Percentiles rank a stretch among this genome's conserved stretches.
Conservation (phyloP, 2,113 vertebrate genomes). For the Abramis brama region DNA sequence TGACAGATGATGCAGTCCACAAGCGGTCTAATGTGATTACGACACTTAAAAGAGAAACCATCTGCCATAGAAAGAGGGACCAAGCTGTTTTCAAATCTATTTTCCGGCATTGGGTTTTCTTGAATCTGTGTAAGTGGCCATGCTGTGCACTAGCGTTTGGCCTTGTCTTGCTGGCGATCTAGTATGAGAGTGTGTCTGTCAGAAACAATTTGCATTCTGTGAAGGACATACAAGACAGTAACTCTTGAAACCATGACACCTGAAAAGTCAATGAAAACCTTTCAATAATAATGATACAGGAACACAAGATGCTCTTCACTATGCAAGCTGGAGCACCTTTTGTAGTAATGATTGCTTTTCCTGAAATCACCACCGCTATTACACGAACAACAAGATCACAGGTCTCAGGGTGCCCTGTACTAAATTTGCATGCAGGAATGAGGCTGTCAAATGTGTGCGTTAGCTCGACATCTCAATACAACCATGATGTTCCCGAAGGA, state of each 20-base stretch:
- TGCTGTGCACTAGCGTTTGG: slow-evolving; percentile 13
- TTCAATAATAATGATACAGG: slow-evolving; percentile 43
- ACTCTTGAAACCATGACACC: slow-evolving; percentile 9
- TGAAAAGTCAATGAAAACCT: slow-evolving; percentile 41
- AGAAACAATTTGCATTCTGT: slow-evolving; percentile 33
- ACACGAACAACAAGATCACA: slow-evolving; percentile 31
- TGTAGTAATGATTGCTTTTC: slow-evolving; percentile 36
- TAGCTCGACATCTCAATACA: not conserved
- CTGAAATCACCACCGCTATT: slow-evolving; percentile 31
- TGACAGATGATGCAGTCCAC: slow-evolving; percentile 27
- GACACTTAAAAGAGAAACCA: slow-evolving; percentile 58
- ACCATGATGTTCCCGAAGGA: slow-evolving; percentile 8
- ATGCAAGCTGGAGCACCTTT: slow-evolving; percentile 14
- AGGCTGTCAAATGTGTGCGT: slow-evolving; percentile 7
- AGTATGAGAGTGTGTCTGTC: slow-evolving; percentile 24
- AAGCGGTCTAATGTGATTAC: slow-evolving; percentile 47
- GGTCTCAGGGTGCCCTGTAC: slow-evolving; percentile 1
- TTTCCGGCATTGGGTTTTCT: slow-evolving; percentile 25
- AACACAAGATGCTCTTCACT: not conserved
- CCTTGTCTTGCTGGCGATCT: not conserved
- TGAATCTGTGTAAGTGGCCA: not conserved
- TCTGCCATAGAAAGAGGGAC: slow-evolving; percentile 47
- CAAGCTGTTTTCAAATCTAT: slow-evolving; percentile 42
- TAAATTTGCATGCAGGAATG: slow-evolving; percentile 31
- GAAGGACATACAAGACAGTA: slow-evolving; percentile 40